Evolutionary conservation across 2,797 vertebrate species (phyloP).

Genomic region (Hypotaenidia philippensis): DNA sequence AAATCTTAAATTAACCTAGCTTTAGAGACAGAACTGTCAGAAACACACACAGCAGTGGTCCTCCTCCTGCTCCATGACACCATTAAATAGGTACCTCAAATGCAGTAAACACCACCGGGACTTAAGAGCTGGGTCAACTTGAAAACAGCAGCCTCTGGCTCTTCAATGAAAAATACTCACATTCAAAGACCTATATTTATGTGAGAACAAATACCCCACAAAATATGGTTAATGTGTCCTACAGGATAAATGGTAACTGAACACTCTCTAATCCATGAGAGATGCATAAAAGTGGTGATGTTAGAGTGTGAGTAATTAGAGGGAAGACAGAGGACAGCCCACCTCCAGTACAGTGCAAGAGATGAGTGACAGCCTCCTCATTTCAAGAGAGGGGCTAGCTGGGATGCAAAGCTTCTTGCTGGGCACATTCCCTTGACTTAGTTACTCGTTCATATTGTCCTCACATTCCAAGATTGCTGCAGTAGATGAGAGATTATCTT

Average conservation of each 20-base stretch:
- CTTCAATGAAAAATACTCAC: not conserved
- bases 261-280: not conserved
- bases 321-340: not conserved
- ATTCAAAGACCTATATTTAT: rapidly evolving
- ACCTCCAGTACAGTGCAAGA: not conserved
- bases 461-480: not conserved
- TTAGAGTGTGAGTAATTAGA: rapidly evolving
- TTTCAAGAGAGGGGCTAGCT: not conserved
- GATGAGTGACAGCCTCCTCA: not conserved
- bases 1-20: not conserved
- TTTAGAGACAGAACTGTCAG: not conserved
- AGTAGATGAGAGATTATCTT: not conserved
- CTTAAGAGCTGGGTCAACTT: not conserved
- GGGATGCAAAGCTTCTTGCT: not conserved
- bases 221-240: not conserved
- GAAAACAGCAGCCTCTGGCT: not conserved
- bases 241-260: not conserved
- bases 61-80: not conserved
- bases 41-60: not conserved
- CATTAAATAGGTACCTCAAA: not conserved
- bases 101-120: not conserved
- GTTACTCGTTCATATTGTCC: not conserved
- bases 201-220: not conserved
- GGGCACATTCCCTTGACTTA: not conserved
- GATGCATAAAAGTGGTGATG: not conserved